Conservation (phyloP, 2,888 invertebrate genomes). For the Encarsia formosa region DNA sequence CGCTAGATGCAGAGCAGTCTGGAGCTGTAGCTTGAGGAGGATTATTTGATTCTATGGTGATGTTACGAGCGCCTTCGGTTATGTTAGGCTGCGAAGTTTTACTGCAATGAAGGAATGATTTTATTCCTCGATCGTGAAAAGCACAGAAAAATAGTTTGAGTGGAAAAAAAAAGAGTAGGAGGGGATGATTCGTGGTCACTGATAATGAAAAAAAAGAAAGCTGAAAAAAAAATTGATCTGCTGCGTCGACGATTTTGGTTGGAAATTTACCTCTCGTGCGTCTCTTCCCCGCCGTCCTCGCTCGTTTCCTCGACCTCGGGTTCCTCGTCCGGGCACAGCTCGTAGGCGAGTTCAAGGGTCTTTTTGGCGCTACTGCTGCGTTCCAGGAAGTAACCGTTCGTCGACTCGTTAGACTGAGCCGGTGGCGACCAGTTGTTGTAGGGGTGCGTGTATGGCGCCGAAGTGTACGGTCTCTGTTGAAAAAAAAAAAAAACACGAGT, state of each 20-base stretch:
- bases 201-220: too few species aligned
- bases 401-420: constrained; percentile 90
- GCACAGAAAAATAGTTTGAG: too few species aligned
- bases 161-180: too few species aligned
- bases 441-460: constrained; percentile 75
- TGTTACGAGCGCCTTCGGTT: too few species aligned
- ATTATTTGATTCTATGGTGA: not conserved
- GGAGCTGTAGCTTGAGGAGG: too few species aligned
- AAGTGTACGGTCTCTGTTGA: constrained; percentile 54
- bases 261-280: constrained; percentile 10
- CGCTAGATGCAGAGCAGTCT: too few species aligned
- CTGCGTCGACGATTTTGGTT: too few species aligned
- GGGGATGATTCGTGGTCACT: too few species aligned
- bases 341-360: constrained; percentile 75
- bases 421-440: constrained; percentile 88
- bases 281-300: constrained; percentile 18
- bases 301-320: constrained; percentile 35
- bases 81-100: not conserved
- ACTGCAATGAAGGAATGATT: not conserved
- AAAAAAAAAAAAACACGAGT: not conserved
- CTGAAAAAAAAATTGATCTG: too few species aligned
- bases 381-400: constrained; percentile 91
- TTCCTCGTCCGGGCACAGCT: constrained; percentile 69
- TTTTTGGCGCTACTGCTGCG: constrained; percentile 89
- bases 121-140: too few species aligned